phyloP scores from a whole-genome alignment of 2,888 invertebrate species.

The Melanchra persicariae region DNA sequence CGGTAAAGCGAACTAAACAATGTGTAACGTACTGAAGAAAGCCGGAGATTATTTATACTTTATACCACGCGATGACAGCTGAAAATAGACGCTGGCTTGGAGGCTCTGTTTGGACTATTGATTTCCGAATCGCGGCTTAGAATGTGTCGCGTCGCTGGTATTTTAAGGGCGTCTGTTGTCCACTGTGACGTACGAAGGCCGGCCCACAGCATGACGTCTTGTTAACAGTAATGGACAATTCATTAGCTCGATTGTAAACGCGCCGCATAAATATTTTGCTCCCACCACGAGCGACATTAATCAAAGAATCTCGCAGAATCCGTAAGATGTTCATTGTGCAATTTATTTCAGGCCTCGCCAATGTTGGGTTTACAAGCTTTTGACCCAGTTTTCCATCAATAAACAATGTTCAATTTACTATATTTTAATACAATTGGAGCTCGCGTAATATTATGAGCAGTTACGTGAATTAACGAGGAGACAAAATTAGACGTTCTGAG shows the following conservation, averaged over 20 bases:
- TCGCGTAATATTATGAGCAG: constrained; percentile 26
- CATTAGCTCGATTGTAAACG: constrained; percentile 65
- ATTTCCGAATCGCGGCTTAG: constrained; percentile 19
- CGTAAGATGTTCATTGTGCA: constrained; percentile 24
- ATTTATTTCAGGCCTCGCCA: constrained; percentile 30
- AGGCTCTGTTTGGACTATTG: constrained; percentile 46
- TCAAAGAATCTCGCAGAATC: constrained; percentile 36
- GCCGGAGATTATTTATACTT: constrained; percentile 37
- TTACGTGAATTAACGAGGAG: constrained; percentile 51
- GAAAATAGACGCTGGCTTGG: constrained; percentile 26
- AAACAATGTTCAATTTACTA: constrained; percentile 39
- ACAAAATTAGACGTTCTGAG: constrained; percentile 47
- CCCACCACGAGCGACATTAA: constrained; percentile 21
- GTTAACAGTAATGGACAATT: constrained; percentile 68
- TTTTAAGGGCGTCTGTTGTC: constrained; percentile 48
- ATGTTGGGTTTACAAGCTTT: constrained; percentile 54
- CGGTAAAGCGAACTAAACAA: constrained; percentile 58
- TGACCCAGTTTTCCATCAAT: constrained; percentile 48
- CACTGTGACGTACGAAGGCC: constrained; percentile 48
- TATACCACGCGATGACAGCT: constrained; percentile 27
- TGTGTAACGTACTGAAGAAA: constrained; percentile 26
- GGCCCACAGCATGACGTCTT: constrained; percentile 62
- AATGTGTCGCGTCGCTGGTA: constrained; percentile 22
- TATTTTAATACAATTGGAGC: constrained; percentile 33
- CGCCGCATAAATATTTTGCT: constrained; percentile 43